Evolutionary conservation across 2,113 vertebrate genomes (phyloP).

Genomic region (Perognathus longimembris): DNA sequence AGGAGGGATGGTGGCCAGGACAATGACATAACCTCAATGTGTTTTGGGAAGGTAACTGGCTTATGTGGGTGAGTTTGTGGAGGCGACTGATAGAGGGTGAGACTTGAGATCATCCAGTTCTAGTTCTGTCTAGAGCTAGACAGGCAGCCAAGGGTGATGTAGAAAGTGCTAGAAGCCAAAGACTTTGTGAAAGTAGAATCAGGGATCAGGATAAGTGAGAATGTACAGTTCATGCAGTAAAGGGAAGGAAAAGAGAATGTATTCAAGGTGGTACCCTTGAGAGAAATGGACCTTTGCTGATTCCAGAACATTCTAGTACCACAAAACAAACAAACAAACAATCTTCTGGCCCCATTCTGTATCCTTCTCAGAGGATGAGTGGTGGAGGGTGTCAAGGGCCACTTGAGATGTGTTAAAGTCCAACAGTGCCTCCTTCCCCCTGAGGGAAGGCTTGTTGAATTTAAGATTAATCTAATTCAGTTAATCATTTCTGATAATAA

Average conservation of each 20-base stretch:
- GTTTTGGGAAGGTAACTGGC: background rate
- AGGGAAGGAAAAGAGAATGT: background rate
- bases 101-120: background rate
- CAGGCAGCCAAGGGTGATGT: background rate
- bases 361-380: background rate
- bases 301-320: background rate
- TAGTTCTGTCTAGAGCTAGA: background rate
- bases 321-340: background rate
- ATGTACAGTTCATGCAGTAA: background rate
- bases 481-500: conserved; percentile 85
- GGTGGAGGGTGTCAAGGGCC: background rate
- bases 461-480: conserved; percentile 77
- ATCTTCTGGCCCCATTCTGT: background rate
- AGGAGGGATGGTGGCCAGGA: background rate
- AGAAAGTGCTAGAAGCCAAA: background rate
- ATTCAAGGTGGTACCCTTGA: background rate
- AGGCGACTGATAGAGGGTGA: background rate
- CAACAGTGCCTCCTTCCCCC: background rate
- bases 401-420: conserved; percentile 3
- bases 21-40: background rate
- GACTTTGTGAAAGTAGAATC: background rate
- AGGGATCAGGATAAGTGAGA: background rate
- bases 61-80: background rate
- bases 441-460: conserved; percentile 64
- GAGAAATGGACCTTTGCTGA: background rate